Base-by-base conservation (phyloP, 2,888 invertebrate genomes). In the Yponomeuta evonymella region DNA sequence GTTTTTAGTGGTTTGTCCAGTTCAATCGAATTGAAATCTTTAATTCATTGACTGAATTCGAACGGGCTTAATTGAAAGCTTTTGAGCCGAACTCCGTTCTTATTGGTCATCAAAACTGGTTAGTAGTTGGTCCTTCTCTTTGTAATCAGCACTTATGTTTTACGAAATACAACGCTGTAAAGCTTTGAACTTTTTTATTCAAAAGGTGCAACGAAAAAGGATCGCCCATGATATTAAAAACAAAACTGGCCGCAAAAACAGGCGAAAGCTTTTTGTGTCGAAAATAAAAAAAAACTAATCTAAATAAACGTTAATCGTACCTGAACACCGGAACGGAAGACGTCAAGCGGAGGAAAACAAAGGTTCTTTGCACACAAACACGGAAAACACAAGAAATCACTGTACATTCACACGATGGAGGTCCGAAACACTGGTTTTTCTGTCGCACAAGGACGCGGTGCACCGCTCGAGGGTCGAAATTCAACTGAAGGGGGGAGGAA, bases 401-500 rank as follows among this genome's bases (percentile, higher is more conserved):
- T 48, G 68, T 11, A 68, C n/a, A 51, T 30, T 29, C 51, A 68
- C 68, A 29, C 68, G 68, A 51, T 30, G 48, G 48, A 48, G 30
- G n/a, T 68, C 58, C 48, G 48, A 68, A 68, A 68, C 68, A 68
- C 68, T 68, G 30, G 2, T 51, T 68, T 43, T 51, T 5, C 23
- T 12, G 23, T 1, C 2, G 11, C 12, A 30, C 23, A 30, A 29
- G 51, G 29, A 51, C 67, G 11, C 51, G 30, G 9, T 48, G 30
- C 51, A 11, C 29, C n/a, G 51, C 23, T 11, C 23, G 48, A 43
- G 67, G 67, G 67, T 68, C 68, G 29, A 48, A 51, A 29, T 29
- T 51, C 29, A 68, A 68, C 68, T 68, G 68, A 68, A 68, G 68
- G 68, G 67, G 68, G 68, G 30, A 51, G 68, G 68, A 68, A 68